phyloP scores from a whole-genome alignment of 2,888 invertebrate species.

The Bhutanitis thaidina region DNA sequence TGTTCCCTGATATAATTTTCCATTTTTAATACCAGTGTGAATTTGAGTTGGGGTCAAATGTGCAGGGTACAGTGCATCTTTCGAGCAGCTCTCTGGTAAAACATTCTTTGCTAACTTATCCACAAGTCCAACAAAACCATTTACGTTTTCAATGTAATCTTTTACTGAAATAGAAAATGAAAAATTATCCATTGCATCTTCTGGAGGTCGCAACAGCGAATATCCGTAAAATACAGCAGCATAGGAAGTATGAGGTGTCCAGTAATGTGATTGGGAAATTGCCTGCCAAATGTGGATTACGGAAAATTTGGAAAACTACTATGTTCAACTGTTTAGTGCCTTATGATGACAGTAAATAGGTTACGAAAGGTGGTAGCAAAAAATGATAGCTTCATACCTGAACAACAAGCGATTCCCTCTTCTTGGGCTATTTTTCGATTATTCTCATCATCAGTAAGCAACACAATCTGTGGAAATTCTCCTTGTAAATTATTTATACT shows the following conservation, averaged over 20 bases:
- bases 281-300: too few relatives aligned
- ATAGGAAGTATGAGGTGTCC: too few relatives aligned
- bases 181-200: too few relatives aligned
- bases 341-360: too few relatives aligned
- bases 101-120: constrained; percentile 90
- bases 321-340: too few relatives aligned
- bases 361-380: too few relatives aligned
- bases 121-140: constrained; percentile 82
- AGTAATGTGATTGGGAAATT: too few relatives aligned
- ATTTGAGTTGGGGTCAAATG: constrained; percentile 90
- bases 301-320: too few relatives aligned
- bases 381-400: too few relatives aligned
- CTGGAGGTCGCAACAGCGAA: too few relatives aligned
- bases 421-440: constrained; percentile 86
- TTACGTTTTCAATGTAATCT: constrained; percentile 88
- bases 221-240: too few relatives aligned
- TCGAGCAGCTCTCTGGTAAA: constrained; percentile 79
- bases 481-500: constrained; percentile 45
- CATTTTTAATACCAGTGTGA: constrained; percentile 88
- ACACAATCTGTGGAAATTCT: constrained; percentile 81
- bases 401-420: constrained; percentile 84
- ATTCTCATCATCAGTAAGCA: constrained; percentile 91
- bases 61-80: constrained; percentile 88
- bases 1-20: constrained; percentile 88
- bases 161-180: constrained; percentile 66